phyloP scores from a whole-genome alignment of 2,888 invertebrate species.

The Gymnoscelis rufifasciata region DNA sequence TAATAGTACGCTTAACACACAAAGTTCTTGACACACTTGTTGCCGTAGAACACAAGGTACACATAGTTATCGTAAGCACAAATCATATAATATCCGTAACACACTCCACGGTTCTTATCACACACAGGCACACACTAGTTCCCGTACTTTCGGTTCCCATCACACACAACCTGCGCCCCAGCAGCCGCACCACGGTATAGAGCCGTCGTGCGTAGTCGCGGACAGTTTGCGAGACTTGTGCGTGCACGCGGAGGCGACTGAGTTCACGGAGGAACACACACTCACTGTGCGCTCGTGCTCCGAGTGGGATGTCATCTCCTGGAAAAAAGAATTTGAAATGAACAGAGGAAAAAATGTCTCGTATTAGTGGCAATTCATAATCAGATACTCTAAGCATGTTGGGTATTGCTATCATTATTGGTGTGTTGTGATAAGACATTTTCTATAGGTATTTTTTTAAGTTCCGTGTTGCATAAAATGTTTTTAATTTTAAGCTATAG shows the following conservation, averaged over 20 bases:
- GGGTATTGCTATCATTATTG: no score
- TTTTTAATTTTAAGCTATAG: no score
- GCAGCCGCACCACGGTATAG: slow-evolving; percentile 90
- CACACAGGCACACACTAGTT: no score
- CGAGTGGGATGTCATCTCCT: slow-evolving; percentile 79
- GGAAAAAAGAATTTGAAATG: slow-evolving; percentile 35
- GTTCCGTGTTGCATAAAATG: no score
- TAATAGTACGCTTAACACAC: no score
- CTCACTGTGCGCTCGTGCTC: slow-evolving; percentile 84
- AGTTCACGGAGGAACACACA: slow-evolving; percentile 81
- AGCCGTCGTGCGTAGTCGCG: slow-evolving; percentile 76
- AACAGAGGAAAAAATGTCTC: no score
- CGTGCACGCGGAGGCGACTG: slow-evolving; percentile 76
- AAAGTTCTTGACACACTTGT: no score
- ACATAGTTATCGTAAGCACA: not conserved
- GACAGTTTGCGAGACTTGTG: slow-evolving; percentile 83
- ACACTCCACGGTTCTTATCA: not conserved
- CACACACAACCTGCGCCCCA: slow-evolving; percentile 90
- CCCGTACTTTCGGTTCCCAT: no score
- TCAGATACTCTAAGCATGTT: not conserved
- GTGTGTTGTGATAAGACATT: no score
- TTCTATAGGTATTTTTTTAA: no score
- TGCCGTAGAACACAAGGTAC: no score
- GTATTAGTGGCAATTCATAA: no score
- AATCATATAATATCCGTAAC: not conserved